Conservation (phyloP, 2,113 vertebrate genomes). For the Spizaetus ornatus region DNA sequence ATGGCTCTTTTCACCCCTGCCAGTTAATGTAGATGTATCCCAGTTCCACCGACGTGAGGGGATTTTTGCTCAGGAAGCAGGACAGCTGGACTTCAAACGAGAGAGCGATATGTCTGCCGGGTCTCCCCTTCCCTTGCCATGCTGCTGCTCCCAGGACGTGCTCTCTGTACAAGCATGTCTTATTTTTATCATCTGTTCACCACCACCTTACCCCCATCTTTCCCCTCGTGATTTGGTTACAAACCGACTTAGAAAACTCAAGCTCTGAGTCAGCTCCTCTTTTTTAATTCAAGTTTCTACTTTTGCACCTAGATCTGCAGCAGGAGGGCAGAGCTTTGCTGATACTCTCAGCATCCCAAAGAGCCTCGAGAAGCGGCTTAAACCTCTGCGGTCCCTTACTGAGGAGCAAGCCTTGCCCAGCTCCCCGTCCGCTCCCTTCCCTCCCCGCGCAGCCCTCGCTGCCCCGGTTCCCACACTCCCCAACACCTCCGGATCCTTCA, state of each 20-base stretch:
- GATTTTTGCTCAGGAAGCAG: background rate
- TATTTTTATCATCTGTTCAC: background rate
- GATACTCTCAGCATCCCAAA: background rate
- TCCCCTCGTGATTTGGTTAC: background rate
- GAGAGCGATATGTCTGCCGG: background rate
- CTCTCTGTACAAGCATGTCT: background rate
- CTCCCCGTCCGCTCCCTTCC: background rate
- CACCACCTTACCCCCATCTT: background rate
- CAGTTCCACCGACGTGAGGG: fast-evolving
- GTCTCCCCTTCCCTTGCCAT: background rate
- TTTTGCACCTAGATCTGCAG: background rate
- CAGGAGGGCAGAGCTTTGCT: background rate
- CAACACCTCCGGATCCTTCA: background rate
- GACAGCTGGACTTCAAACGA: fast-evolving
- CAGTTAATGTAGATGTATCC: fast-evolving
- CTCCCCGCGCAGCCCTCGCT: background rate
- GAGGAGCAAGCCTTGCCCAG: background rate
- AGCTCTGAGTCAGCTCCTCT: background rate
- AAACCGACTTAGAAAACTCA: background rate
- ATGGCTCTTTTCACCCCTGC: background rate
- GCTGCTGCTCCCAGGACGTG: background rate
- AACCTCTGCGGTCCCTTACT: fast-evolving
- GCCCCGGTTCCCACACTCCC: background rate
- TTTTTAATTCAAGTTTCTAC: background rate
- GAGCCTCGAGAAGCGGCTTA: background rate